Conservation (phyloP, 2,113 vertebrate genomes). For the Prionailurus viverrinus region DNA sequence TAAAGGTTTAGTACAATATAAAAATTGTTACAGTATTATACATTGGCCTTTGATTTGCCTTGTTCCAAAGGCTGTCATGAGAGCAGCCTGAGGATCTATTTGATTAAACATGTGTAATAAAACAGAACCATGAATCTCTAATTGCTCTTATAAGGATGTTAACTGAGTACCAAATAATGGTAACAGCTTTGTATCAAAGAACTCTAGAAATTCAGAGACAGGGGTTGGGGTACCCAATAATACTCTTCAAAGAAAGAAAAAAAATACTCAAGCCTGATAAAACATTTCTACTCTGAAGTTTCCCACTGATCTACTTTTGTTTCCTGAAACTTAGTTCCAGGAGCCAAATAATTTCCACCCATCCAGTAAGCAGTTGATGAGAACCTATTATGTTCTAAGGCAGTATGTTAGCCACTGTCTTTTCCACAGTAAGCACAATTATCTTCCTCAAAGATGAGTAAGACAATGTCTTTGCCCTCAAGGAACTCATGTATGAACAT, state of each 20-base stretch:
- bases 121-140: neutral
- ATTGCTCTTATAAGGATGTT: neutral
- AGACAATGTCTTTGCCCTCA: neutral
- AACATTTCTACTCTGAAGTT: neutral
- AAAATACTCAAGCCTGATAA: neutral
- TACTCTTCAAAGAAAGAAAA: neutral
- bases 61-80: neutral
- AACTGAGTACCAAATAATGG: neutral
- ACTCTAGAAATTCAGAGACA: slow-evolving; percentile 1
- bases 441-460: neutral
- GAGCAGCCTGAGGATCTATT: neutral
- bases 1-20: neutral
- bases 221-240: neutral
- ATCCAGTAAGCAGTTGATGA: neutral
- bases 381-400: neutral
- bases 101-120: neutral
- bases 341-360: neutral
- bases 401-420: neutral
- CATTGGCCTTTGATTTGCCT: neutral
- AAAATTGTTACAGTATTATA: neutral
- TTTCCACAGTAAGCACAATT: neutral
- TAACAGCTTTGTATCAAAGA: neutral
- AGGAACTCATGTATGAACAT: neutral
- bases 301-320: neutral
- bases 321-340: neutral